Percentiles rank a stretch among this genome's conserved stretches.
Evolutionary conservation across 2,113 vertebrate species (phyloP).

Genomic region (Poeciliopsis retropinna): DNA sequence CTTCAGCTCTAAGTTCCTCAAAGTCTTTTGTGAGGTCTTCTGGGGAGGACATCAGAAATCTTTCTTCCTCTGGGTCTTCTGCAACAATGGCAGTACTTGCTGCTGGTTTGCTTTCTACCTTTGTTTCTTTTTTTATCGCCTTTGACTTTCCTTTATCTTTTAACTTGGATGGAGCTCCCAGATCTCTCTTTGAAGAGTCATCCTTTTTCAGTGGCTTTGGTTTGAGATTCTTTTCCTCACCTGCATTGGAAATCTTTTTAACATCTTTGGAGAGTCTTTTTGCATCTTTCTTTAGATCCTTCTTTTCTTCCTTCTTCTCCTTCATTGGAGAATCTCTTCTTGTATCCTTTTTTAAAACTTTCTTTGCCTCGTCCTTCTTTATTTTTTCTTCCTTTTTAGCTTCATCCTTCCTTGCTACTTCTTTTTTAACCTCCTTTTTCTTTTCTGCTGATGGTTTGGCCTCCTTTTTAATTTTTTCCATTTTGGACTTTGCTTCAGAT

Average conservation of each 20-base stretch:
- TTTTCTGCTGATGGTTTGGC: constrained; percentile 87
- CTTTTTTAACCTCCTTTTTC: constrained; percentile 85
- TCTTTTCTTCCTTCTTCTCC: constrained; percentile 91
- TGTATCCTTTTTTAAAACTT: constrained; percentile 85
- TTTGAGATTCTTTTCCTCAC: constrained; percentile 87
- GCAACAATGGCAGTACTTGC: constrained; percentile 52
- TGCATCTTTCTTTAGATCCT: constrained; percentile 83
- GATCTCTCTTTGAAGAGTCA: constrained; percentile 84
- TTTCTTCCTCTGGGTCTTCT: constrained; percentile 83
- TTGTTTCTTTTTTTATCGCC: constrained; percentile 84
- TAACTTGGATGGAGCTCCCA: constrained; percentile 76
- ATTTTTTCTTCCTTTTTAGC: constrained; percentile 85
- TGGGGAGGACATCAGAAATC: constrained; percentile 93
- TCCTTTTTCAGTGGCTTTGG: constrained; percentile 90
- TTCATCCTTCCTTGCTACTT: constrained; percentile 81
- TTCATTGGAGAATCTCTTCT: constrained; percentile 83
- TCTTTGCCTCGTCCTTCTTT: constrained; percentile 88
- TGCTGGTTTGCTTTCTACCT: constrained; percentile 66
- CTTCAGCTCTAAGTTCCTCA: constrained; percentile 90
- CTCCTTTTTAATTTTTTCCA: constrained; percentile 90
- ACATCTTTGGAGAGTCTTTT: constrained; percentile 86
- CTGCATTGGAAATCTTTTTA: constrained; percentile 81
- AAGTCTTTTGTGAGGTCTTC: constrained; percentile 97
- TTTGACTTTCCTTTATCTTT: constrained; percentile 91
- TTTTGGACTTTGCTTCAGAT: constrained; percentile 87